A percentile compares a stretch with the other conserved stretches of the same genome.
phyloP scores from a whole-genome alignment of 1,140 invertebrate species.

The Zaprionus gabonicus region DNA sequence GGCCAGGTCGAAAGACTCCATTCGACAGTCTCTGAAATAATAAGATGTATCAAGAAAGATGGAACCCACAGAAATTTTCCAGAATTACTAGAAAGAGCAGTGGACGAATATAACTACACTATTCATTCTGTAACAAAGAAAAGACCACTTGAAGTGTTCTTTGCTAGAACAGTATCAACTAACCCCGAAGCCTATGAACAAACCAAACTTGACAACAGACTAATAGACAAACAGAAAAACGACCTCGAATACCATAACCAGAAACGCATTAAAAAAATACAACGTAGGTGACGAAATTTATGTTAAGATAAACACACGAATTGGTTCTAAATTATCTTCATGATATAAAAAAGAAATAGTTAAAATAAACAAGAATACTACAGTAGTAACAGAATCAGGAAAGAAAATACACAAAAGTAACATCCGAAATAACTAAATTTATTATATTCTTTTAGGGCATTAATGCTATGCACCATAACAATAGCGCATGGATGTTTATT shows the following conservation, averaged over 20 bases:
- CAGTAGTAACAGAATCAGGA: conserved; percentile 1
- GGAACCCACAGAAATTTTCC: not conserved
- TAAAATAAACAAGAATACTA: not conserved
- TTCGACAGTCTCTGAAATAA: not conserved
- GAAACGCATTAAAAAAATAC: not conserved
- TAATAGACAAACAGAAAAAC: not conserved
- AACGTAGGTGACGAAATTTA: not conserved
- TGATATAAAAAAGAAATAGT: conserved; percentile 12
- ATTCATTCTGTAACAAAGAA: conserved; percentile 10
- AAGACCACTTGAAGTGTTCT: conserved; percentile 5
- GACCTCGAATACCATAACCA: conserved; percentile 2
- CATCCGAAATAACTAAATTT: not conserved
- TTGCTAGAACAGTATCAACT: conserved; percentile 1
- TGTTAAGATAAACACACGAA: not conserved
- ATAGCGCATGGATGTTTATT: not conserved
- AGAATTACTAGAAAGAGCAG: not conserved
- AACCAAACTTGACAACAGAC: not conserved
- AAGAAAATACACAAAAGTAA: conserved; percentile 14
- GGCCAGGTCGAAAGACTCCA: too few relatives aligned
- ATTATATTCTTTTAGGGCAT: not conserved
- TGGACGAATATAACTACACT: conserved; percentile 14
- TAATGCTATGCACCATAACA: not conserved
- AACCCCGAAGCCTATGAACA: not conserved
- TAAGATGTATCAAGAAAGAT: not conserved
- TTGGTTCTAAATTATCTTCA: conserved; percentile 5